Conservation (phyloP, 1,140 invertebrate genomes). For the Wasmannia auropunctata region DNA sequence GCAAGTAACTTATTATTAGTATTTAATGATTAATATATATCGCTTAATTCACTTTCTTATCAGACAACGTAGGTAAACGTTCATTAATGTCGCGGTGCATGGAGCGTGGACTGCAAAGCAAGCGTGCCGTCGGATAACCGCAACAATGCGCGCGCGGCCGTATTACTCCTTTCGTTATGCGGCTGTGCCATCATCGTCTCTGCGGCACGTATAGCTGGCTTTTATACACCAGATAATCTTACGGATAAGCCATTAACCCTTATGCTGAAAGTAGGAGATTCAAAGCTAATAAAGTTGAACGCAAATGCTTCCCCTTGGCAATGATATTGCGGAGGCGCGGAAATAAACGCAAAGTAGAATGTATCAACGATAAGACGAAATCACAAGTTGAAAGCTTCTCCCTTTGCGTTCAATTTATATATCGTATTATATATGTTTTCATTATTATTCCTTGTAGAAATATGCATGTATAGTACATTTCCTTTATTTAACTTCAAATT, state of each 20-base stretch:
- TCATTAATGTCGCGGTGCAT: conserved; percentile 14
- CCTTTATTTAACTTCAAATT: not conserved
- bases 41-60: conserved; percentile 27
- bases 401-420: not conserved
- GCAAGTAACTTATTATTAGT: not conserved
- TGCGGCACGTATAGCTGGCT: not conserved
- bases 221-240: conserved; percentile 18
- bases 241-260: conserved; percentile 36
- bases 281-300: conserved; percentile 38
- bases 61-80: not conserved
- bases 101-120: conserved; percentile 47
- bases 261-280: conserved; percentile 21
- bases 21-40: not conserved
- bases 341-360: conserved; percentile 25
- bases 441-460: not conserved
- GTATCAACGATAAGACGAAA: not conserved
- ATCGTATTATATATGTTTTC: not conserved
- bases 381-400: not conserved
- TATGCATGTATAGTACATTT: not conserved
- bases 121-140: conserved; percentile 44
- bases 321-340: not conserved
- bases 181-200: conserved; percentile 21
- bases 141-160: conserved; percentile 38
- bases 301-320: not conserved
- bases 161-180: conserved; percentile 43